Conservation (phyloP, 2,113 vertebrate species). For the Embiotoca jacksoni region DNA sequence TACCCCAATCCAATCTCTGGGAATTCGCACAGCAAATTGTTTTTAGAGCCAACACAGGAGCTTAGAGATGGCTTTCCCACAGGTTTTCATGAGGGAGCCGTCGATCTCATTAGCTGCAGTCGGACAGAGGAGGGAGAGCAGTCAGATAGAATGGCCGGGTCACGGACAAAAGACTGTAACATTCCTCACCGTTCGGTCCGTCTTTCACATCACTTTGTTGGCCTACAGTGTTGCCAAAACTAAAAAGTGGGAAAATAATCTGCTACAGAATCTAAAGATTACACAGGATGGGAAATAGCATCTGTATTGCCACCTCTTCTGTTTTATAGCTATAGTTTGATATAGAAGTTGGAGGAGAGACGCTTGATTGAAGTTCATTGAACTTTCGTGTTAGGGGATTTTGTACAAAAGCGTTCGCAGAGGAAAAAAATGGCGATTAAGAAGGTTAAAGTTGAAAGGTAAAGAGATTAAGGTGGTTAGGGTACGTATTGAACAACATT, state of each 20-base stretch:
- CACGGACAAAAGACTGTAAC: slow-evolving; percentile 21
- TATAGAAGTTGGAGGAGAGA: too few species aligned
- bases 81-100: slow-evolving; percentile 44
- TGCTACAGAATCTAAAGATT: too few species aligned
- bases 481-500: too few species aligned
- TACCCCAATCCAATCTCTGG: slow-evolving; percentile 46
- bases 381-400: too few species aligned
- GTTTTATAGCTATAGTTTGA: too few species aligned
- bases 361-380: too few species aligned
- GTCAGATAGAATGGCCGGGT: slow-evolving; percentile 52
- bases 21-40: slow-evolving; percentile 56
- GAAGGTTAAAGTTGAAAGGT: too few species aligned
- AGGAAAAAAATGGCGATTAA: too few species aligned
- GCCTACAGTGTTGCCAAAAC: background rate
- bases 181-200: slow-evolving; percentile 30
- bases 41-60: slow-evolving; percentile 55
- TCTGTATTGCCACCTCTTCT: too few species aligned
- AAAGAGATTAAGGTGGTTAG: too few species aligned
- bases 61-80: slow-evolving; percentile 66
- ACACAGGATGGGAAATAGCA: too few species aligned
- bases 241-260: background rate
- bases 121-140: slow-evolving; percentile 41
- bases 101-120: slow-evolving; percentile 61
- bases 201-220: background rate
- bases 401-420: too few species aligned